Base-by-base conservation (phyloP, 2,113 vertebrate genomes). In the Galemys pyrenaicus region DNA sequence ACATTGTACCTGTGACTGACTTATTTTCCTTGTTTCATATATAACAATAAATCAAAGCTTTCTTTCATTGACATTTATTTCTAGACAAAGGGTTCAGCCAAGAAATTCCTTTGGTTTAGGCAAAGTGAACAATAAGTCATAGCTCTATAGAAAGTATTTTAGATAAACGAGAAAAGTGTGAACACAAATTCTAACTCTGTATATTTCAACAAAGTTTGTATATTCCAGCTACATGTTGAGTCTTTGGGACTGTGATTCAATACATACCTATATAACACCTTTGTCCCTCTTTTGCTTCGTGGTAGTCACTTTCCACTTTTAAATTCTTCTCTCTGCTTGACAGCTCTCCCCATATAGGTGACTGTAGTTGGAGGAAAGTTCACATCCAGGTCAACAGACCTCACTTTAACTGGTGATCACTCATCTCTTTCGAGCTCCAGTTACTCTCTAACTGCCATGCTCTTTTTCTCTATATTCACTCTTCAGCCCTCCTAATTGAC, bases 101-200 rank as follows among this genome's bases (percentile, higher is more conserved):
- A 68, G 28, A 83, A 94, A 78, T 11, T 8, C 58, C 58, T 73
- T 74, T 75, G 30, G 17, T 64, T n/a, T 78, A 54, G 37, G 13
- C 2, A 94, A 65, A 89, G 35, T 7, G 30, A 60, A 89, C 93
- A 86, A 39, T 82, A 81, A 91, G 1, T 10, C 75, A 58, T 41
- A 77, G 17, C 37, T 89, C 19, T 35, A 41, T n/a, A 64, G 9
- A 37, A 12, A 85, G 9, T 58, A 68, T 82, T 71, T 30, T 44
- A 81, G 85, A 49, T 62, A 44, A 74, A 85, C 1, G 22, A 37
- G 28, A 51, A 73, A 96, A 95, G 91, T 41, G 1, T 87, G 9
- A 46, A 56, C 73, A 92, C 19, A 44, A 49, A 92, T 91, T 88
- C 26, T 51, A 79, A 82, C 74, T 94, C 46, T 87, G 5, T n/a